Percentiles rank a stretch among this genome's conserved stretches.
Evolutionary conservation across 1,140 invertebrate species (phyloP).

Genomic region (Drosophila repleta): DNA sequence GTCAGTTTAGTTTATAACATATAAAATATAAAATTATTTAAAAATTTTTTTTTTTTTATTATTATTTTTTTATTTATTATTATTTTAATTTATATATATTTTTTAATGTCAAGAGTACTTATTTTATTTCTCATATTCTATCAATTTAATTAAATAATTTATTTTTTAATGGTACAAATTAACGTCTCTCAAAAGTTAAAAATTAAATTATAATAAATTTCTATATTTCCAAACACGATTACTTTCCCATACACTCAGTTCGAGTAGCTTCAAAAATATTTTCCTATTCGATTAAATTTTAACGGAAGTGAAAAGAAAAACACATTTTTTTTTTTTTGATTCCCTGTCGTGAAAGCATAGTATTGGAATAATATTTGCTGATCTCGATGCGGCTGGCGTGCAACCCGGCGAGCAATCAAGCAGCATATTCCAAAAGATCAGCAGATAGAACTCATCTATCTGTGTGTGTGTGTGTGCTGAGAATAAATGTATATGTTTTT

Average conservation of each 20-base stretch:
- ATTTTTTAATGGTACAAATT: no score
- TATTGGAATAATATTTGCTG: not conserved
- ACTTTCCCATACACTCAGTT: no score
- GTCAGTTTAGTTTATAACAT: no score
- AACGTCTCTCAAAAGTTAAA: no score
- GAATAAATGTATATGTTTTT: constrained; percentile 39
- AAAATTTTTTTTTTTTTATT: not conserved
- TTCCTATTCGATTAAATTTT: not conserved
- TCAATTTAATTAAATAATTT: no score
- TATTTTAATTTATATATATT: not conserved
- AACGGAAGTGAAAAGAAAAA: not conserved
- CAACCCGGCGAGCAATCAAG: constrained; percentile 17
- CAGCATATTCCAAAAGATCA: constrained; percentile 23
- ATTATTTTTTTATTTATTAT: not conserved
- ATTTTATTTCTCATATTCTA: no score
- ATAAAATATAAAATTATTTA: no score
- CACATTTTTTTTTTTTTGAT: not conserved
- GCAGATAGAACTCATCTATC: constrained; percentile 1
- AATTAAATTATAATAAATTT: no score
- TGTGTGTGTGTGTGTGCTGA: not conserved
- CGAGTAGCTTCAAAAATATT: not conserved
- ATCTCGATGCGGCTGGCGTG: not conserved
- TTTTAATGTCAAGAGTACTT: no score
- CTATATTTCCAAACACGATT: no score
- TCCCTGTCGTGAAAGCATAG: not conserved